Conservation (phyloP, 1,140 invertebrate genomes). For the Chionoecetes opilio region DNA sequence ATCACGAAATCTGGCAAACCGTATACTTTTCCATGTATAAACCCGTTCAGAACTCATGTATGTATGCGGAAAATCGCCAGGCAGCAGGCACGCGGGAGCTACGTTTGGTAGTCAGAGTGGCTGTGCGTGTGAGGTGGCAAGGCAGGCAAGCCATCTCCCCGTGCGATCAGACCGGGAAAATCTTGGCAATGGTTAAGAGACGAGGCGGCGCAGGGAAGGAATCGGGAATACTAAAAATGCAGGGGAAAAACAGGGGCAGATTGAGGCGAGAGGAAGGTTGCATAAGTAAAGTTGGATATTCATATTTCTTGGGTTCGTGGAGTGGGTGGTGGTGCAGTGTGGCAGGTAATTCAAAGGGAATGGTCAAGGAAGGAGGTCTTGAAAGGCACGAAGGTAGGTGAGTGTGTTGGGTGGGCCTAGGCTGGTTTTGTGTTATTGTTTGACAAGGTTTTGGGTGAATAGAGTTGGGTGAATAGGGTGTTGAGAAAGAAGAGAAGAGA, state of each 20-base stretch:
- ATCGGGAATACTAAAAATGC: neutral
- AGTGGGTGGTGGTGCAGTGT: neutral
- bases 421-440: too few relatives aligned
- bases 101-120: neutral
- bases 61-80: neutral
- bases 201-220: neutral
- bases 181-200: slow-evolving; percentile 10
- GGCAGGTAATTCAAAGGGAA: too few relatives aligned
- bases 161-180: neutral
- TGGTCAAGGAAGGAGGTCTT: too few relatives aligned
- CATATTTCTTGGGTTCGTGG: neutral
- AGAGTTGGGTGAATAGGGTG: too few relatives aligned
- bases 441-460: too few relatives aligned
- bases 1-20: too few relatives aligned
- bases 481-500: too few relatives aligned
- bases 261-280: neutral
- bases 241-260: neutral
- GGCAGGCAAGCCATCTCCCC: too few relatives aligned
- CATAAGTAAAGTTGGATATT: neutral
- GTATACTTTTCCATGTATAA: neutral
- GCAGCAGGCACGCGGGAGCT: neutral
- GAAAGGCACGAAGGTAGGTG: too few relatives aligned
- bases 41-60: neutral
- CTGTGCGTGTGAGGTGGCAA: neutral
- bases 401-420: too few relatives aligned